A percentile compares a stretch with the other conserved stretches of the same genome.
phyloP scores from a whole-genome alignment of 2,797 vertebrate species.

The Pipistrellus pygmaeus region DNA sequence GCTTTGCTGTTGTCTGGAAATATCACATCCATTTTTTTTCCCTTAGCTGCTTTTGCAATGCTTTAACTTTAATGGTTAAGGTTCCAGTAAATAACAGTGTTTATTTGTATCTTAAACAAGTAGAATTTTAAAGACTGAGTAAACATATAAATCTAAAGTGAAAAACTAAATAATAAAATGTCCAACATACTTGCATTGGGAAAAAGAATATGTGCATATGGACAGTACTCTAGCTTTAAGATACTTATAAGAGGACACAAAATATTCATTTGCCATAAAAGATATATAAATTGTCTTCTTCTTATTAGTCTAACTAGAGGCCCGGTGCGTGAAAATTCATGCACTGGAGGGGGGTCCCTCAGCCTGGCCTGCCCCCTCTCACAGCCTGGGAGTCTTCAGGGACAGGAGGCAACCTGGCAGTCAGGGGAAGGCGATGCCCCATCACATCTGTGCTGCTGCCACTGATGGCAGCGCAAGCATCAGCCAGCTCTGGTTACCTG shows the following conservation, averaged over 20 bases:
- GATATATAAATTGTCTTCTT: not conserved
- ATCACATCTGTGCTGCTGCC: too few species aligned
- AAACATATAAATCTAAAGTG: slow-evolving; percentile 49
- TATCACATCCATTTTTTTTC: slow-evolving; percentile 36
- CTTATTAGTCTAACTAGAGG: not conserved
- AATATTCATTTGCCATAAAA: slow-evolving; percentile 35
- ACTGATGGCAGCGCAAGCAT: too few species aligned
- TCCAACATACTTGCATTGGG: not conserved
- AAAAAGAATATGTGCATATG: not conserved
- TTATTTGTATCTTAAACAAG: slow-evolving; percentile 32
- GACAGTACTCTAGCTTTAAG: not conserved
- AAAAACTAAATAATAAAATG: slow-evolving; percentile 52
- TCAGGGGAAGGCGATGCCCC: too few species aligned
- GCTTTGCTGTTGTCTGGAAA: slow-evolving; percentile 25
- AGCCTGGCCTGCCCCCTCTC: too few species aligned
- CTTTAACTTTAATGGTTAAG: slow-evolving; percentile 46
- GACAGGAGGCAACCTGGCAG: too few species aligned
- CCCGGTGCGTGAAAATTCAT: too few species aligned
- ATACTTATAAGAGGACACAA: not conserved
- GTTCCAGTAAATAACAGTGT: slow-evolving; percentile 47
- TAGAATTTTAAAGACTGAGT: not conserved
- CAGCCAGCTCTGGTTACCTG: too few species aligned
- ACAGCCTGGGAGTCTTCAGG: too few species aligned
- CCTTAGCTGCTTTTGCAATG: slow-evolving; percentile 35
- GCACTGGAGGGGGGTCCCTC: too few species aligned